These are phyloP conservation scores for Danionella cerebrum DNA, from an alignment of 2,113 vertebrate species.

Conservation along the genomic window DNA sequence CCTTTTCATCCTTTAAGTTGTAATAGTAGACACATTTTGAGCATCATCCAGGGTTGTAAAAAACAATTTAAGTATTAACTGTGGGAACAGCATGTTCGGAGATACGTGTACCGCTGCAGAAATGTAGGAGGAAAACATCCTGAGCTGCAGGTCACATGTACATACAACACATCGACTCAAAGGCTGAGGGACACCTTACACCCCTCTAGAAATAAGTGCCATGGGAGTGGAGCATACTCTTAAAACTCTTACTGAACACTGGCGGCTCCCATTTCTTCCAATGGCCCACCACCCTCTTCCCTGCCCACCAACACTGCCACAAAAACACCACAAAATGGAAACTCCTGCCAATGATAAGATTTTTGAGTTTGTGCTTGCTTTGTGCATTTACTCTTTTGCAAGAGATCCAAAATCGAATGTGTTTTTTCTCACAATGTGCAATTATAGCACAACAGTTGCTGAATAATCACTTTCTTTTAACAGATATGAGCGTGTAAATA, in stretches of 20 bases:
- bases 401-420: too few species aligned
- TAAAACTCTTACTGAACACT: slow-evolving; percentile 42
- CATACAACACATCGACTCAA: slow-evolving; percentile 9
- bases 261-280: slow-evolving; percentile 21
- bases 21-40: too few species aligned
- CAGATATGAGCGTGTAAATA: too few species aligned
- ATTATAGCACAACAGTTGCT: too few species aligned
- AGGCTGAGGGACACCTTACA: slow-evolving; percentile 33
- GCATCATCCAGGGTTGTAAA: background rate
- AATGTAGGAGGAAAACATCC: background rate
- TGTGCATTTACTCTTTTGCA: too few species aligned
- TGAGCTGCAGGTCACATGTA: background rate
- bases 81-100: slow-evolving; percentile 13
- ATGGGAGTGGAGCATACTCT: slow-evolving; percentile 37
- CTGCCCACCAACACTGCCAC: too few species aligned
- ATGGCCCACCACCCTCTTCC: too few species aligned
- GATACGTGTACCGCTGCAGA: slow-evolving; percentile 2
- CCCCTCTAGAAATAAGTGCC: slow-evolving; percentile 46
- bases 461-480: too few species aligned
- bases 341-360: too few species aligned
- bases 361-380: too few species aligned
- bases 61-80: slow-evolving; percentile 19
- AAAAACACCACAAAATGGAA: background rate
- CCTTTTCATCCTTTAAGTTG: too few species aligned
- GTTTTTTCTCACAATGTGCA: too few species aligned